Conservation (phyloP, 2,113 vertebrate species). For the Climacteris rufus region DNA sequence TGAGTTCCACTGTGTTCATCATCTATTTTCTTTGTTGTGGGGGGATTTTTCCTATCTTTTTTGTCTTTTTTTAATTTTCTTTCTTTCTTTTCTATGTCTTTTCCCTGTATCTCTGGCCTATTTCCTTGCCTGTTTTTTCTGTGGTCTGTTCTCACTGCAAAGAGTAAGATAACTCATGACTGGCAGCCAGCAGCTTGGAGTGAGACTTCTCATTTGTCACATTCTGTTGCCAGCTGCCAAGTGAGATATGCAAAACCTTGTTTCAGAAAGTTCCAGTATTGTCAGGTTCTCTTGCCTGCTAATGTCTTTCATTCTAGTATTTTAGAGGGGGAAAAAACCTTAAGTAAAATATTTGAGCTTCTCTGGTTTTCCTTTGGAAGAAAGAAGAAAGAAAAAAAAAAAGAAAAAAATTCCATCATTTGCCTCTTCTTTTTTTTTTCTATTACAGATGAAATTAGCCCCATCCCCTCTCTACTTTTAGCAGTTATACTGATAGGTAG, state of each 20-base stretch:
- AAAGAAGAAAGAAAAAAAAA: neutral
- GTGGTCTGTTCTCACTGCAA: constrained; percentile 4
- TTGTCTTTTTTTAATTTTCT: neutral
- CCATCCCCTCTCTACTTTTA: neutral
- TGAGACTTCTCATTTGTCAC: constrained; percentile 57
- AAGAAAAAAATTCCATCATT: too few relatives aligned
- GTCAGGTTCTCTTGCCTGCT: constrained; percentile 30
- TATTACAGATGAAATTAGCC: neutral
- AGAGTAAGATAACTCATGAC: constrained; percentile 51
- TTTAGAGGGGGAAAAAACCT: neutral
- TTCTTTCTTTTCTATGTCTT: neutral
- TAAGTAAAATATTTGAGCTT: constrained; percentile 6
- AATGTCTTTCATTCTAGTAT: neutral
- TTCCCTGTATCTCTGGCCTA: neutral
- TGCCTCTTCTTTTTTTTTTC: too few relatives aligned
- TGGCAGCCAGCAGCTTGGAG: constrained; percentile 51
- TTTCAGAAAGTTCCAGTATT: constrained; percentile 38
- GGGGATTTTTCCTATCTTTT: accelerated
- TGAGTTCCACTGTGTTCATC: neutral
- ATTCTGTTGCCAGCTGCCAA: constrained; percentile 47
- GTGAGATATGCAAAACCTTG: constrained; percentile 42
- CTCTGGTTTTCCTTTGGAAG: neutral
- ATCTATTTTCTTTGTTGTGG: neutral
- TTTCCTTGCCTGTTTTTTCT: neutral
- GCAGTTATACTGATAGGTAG: neutral